Percentiles rank a stretch among this genome's conserved stretches.
Conservation (phyloP, 2,113 vertebrate genomes). For the Podarcis raffonei region DNA sequence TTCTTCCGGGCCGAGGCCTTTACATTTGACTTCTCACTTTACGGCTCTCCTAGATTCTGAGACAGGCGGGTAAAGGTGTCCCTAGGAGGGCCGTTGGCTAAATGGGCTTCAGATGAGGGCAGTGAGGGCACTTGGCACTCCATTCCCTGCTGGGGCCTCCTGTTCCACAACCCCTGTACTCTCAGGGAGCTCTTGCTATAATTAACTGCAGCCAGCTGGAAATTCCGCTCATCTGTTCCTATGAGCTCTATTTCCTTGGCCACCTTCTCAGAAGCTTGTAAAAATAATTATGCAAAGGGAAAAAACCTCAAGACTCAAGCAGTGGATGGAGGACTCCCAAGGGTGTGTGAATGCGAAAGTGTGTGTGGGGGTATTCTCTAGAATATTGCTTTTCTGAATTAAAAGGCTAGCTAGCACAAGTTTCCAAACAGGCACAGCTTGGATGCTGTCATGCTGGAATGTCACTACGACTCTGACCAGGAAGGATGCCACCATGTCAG, state of each 20-base stretch:
- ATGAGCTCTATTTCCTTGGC: slow-evolving; percentile 8
- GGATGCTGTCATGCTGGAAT: not conserved
- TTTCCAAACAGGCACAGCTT: not conserved
- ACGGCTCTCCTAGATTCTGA: not conserved
- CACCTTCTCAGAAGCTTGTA: slow-evolving; percentile 7
- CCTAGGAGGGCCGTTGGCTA: not conserved
- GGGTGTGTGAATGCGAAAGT: not conserved
- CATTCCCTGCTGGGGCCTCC: not conserved
- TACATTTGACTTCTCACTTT: not conserved
- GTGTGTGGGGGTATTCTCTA: not conserved
- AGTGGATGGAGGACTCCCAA: not conserved
- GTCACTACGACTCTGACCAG: too few species aligned
- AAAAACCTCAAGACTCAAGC: not conserved
- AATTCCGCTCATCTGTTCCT: not conserved
- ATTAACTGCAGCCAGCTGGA: slow-evolving; percentile 18
- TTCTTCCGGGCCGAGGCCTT: not conserved
- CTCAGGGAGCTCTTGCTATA: not conserved
- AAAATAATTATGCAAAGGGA: slow-evolving; percentile 15
- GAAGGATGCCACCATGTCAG: not conserved
- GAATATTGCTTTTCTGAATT: not conserved
- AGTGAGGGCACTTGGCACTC: not conserved
- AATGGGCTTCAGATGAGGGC: not conserved
- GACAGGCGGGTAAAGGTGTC: not conserved
- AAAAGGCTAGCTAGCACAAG: not conserved
- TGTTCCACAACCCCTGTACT: not conserved